These are phyloP conservation scores for Pluvialis apricaria DNA, from an alignment of 2,113 vertebrate species.

Conservation along the genomic window DNA sequence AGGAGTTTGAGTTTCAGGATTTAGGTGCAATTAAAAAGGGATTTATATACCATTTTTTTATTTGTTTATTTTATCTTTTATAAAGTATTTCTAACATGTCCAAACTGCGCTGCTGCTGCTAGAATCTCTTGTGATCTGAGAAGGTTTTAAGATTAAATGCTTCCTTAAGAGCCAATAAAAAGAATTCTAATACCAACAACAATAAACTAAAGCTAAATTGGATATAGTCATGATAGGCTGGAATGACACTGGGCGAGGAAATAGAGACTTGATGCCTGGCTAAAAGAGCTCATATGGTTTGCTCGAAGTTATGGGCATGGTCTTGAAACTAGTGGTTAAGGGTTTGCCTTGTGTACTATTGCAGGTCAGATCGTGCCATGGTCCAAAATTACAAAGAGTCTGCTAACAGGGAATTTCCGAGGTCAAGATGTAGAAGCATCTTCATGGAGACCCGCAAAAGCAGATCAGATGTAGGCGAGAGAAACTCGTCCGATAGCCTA, in stretches of 20 bases:
- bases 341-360: background rate
- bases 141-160: slow-evolving; percentile 42
- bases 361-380: background rate
- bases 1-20: slow-evolving; percentile 53
- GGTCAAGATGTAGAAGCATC: background rate
- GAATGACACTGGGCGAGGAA: background rate
- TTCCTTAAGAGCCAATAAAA: slow-evolving; percentile 25
- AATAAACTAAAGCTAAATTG: slow-evolving; percentile 6
- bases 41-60: slow-evolving; percentile 47
- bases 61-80: slow-evolving; percentile 50
- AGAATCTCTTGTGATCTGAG: slow-evolving; percentile 51
- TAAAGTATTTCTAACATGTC: slow-evolving; percentile 21
- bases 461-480: background rate
- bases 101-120: background rate
- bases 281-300: background rate
- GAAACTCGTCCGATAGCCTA: background rate
- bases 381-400: background rate
- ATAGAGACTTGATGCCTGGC: background rate
- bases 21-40: slow-evolving; percentile 60
- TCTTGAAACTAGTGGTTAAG: background rate
- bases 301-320: background rate
- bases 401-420: background rate
- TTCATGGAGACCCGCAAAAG: background rate
- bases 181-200: background rate
- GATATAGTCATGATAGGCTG: background rate